Evolutionary conservation across 2,113 vertebrate genomes (phyloP), one percentile per base, ranked within the genome.

Genomic region (Cololabis saira): DNA sequence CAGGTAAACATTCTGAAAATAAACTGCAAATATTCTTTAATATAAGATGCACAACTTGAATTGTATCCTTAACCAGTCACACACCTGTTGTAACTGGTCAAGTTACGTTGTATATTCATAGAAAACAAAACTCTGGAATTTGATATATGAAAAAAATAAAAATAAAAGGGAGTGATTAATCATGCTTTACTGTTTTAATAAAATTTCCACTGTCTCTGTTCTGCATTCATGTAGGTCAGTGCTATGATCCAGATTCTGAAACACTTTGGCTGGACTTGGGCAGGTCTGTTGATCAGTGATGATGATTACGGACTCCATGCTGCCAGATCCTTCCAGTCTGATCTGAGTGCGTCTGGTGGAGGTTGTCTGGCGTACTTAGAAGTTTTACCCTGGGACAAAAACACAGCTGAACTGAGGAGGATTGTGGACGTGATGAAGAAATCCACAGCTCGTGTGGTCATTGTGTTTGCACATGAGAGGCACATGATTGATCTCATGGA

Each of bases 311-410:
- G 53, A 30, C 53, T 64, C 3, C 22, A 72, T 2, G 69, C 45
- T 21, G 53, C 69, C 15, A 54, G 18, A 33, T 44, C 69, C 7
- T 72, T 72, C 15, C 45, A 51, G 12, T 64, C 69, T 37, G 60
- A 64, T 2, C 19, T 71, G 12, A 42, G 15, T 37, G 14, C 6
- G 37, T 64, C 60, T 17, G 37, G 53, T 50, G 60, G 41, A 61
- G 74, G 67, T 37, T 86, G 84, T 60, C 79, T 92, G 33, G 87
- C 87, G 0, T 93, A 89, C 14, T 63, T 70, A 3, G 89, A 93
- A 49, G 71, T 86, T 33, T 81, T 92, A 43, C 80, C 90, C 16
- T 71, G 45, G 45, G 61, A 64, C 22, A 83, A 87, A 18, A 61
- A 87, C 17, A 49, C 14, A 11, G 18, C 0, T 40, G 80, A 91